Conservation (phyloP, 2,797 vertebrate genomes). For the Erethizon dorsatum region DNA sequence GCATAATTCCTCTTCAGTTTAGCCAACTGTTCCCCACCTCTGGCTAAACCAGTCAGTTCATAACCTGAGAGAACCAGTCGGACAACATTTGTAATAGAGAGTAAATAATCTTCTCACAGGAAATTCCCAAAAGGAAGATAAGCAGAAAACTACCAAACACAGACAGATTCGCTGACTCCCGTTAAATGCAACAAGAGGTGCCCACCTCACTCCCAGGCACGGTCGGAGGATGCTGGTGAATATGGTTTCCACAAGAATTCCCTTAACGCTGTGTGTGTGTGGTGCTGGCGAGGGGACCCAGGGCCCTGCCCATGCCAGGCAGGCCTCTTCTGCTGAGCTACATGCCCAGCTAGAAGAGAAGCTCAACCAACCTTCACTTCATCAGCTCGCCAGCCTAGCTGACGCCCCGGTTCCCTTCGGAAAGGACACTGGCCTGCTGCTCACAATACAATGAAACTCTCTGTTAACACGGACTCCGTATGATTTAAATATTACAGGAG, state of each 20-base stretch:
- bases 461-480: neutral
- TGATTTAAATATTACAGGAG: neutral
- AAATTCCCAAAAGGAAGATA: slow-evolving; percentile 42
- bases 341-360: neutral
- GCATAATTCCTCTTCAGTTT: slow-evolving; percentile 99
- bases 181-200: neutral
- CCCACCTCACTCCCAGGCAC: neutral
- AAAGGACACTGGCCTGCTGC: neutral
- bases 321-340: neutral
- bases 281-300: neutral
- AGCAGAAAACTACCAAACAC: slow-evolving; percentile 51
- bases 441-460: neutral
- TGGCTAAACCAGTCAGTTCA: slow-evolving; percentile 97
- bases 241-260: neutral
- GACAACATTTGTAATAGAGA: slow-evolving; percentile 53
- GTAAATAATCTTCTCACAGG: slow-evolving; percentile 32
- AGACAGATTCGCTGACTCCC: slow-evolving; percentile 1
- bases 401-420: neutral
- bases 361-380: neutral
- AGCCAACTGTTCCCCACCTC: slow-evolving; percentile 98
- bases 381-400: neutral
- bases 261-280: neutral
- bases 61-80: slow-evolving; percentile 92
- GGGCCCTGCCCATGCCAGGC: neutral
- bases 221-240: neutral